phyloP scores from a whole-genome alignment of 2,888 invertebrate species.

The Pachymerium ferrugineum region DNA sequence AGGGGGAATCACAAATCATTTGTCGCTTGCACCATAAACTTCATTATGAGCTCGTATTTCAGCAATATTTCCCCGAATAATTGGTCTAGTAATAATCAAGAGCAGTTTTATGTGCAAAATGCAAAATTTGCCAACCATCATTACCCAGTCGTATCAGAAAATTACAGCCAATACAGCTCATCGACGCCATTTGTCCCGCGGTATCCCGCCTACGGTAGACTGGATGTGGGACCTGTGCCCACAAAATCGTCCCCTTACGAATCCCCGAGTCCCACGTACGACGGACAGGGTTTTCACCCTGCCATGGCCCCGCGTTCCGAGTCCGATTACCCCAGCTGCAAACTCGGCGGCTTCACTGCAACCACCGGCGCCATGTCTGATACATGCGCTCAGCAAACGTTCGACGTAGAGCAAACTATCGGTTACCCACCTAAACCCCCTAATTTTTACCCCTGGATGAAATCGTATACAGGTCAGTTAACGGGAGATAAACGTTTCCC shows the following conservation, averaged over 20 bases:
- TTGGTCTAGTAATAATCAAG: constrained; percentile 34
- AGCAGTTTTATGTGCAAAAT: constrained; percentile 34
- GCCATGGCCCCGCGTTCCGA: not conserved
- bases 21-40: constrained; percentile 34
- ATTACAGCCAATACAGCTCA: constrained; percentile 28
- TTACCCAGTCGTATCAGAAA: constrained; percentile 17
- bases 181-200: constrained; percentile 28
- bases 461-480: constrained; percentile 38
- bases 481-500: not conserved
- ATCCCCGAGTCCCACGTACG: constrained; percentile 17
- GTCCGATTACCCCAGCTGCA: constrained; percentile 27
- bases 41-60: constrained; percentile 37
- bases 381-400: constrained; percentile 35
- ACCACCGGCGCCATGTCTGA: constrained; percentile 28
- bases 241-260: constrained; percentile 29
- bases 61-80: constrained; percentile 35
- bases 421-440: constrained; percentile 49
- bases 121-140: constrained; percentile 32
- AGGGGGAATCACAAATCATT: constrained; percentile 36
- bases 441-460: constrained; percentile 40
- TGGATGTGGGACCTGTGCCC: constrained; percentile 29
- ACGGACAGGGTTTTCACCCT: constrained; percentile 20
- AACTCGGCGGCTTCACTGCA: constrained; percentile 31
- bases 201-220: constrained; percentile 20
- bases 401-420: constrained; percentile 30